Base-by-base conservation (phyloP, 1,140 invertebrate genomes). In the Penaeus chinensis region DNA sequence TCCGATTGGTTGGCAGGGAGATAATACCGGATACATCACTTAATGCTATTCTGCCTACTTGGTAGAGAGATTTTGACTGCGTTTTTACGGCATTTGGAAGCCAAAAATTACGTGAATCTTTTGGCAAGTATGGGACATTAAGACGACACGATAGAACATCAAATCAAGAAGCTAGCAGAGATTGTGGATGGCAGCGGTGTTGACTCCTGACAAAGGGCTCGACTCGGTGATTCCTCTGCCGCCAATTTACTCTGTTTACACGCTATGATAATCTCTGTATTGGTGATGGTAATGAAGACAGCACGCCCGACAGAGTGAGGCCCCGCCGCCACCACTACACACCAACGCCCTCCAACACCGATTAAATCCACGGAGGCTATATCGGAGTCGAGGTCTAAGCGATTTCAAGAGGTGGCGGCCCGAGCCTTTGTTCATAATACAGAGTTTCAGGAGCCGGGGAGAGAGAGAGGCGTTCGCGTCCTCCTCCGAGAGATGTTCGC, bases 61-160 rank as follows among this genome's bases (percentile, higher is more conserved):
- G 88, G 77, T 89, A 81, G 83, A 85, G 88, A 89, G 88, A 89
- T 89, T 89, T 89, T 89, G 88, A 89, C 88, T 89, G 88, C 79
- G 77, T 89, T 89, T 89, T 89, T 89, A 89, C 88, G 69, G 83
- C 88, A 81, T 89, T 89, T 82, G 83, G 88, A 89, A 85, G 88
- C 83, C 88, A 89, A 89, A 89, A 89, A 89, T 89, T 89, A 89
- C 88, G 84, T 85, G 88, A 89, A 89, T 89, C 88, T 89, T 89
- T 89, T 89, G 88, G 78, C 88, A 82, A 85, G 88, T 81, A 85
- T 85, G 77, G 83, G 82, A 77, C 88, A 89, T 85, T 89, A 89
- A 83, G 83, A 82, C 78, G 88, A 84, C 83, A 82, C 66, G 88
- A 71, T 47, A 80, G 77, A 80, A 20, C 77, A 78, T 80, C 77